Percentiles rank a stretch among this genome's conserved stretches.
These are phyloP conservation scores for Diaprepes abbreviatus DNA, from an alignment of 2,888 invertebrate genomes.

Conservation along the genomic window DNA sequence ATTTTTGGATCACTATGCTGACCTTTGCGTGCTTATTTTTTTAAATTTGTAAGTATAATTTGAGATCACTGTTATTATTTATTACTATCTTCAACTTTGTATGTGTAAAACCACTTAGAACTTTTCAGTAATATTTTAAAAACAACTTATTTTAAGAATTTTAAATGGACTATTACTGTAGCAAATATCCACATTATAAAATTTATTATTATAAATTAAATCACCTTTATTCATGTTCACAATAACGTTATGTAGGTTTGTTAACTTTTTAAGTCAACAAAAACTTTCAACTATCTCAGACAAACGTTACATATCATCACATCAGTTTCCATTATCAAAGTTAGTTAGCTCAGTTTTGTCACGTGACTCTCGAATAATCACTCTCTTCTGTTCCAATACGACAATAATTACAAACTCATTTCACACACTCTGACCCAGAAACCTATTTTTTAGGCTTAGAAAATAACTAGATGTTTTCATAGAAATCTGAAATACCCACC, in stretches of 20 bases:
- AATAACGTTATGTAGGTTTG: too few relatives aligned
- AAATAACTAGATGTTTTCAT: neutral
- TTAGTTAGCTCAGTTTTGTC: too few relatives aligned
- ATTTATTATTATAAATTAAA: too few relatives aligned
- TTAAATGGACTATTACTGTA: neutral
- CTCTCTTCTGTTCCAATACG: too few relatives aligned
- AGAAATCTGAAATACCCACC: neutral
- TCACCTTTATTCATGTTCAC: too few relatives aligned
- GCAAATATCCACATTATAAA: neutral
- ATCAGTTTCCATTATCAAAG: too few relatives aligned
- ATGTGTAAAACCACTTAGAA: neutral
- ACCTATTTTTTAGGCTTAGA: neutral
- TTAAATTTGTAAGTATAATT: conserved; percentile 4
- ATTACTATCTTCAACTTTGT: neutral
- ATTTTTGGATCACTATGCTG: neutral
- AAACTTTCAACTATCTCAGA: too few relatives aligned
- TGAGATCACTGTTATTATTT: neutral
- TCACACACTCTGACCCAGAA: neutral
- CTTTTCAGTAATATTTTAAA: neutral
- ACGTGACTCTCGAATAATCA: too few relatives aligned
- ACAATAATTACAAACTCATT: neutral
- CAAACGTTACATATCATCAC: too few relatives aligned
- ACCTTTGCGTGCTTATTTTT: neutral
- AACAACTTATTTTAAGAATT: neutral
- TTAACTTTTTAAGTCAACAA: too few relatives aligned